Evolutionary conservation across 92 coral and sea anemone genomes (phyloP), one percentile per base, ranked within the genome.

Genomic region (Palythoa heliodiscus): DNA sequence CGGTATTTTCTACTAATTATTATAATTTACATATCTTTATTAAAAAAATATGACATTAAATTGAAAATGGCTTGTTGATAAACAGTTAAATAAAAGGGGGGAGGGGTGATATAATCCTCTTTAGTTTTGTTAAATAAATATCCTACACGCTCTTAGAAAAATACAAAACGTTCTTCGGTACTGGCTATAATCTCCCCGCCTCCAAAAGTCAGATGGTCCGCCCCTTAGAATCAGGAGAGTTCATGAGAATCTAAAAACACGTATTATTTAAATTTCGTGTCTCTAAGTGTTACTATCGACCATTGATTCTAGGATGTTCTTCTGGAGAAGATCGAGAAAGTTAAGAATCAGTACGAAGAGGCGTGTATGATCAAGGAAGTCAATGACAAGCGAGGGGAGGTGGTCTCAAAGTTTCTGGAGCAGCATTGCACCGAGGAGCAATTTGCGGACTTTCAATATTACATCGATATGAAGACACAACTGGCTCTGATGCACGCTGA

Each of bases 391-490:
- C 90, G 99, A 24, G 99, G 99, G 11, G 98, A 92, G 76, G 92
- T 92, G 1, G 99, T 96, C 69, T 94, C 99, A 11, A 95, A 90
- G 78, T 91, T 96, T 80, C 89, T 96, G 84, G 98, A 96, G 81
- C 92, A 90, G 77, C 92, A 95, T 82, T 85, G 96, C 20, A 87
- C 96, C 54, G 99, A 96, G 37, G 98, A 96, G 60, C 93, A 94
- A 75, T 95, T 89, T 77, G 99, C 99, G 4, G 99, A 96, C 89
- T 96, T 96, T 83, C 98, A 96, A 87, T 95, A 96, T 76, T 96
- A 95, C 87, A 95, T 96, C 69, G 99, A 96, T 82, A 96, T 96
- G 99, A 96, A 96, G 87, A 96, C 99, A 7, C 99, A 96, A 52
- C 95, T 96, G 8, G 99, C 99, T 4, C 57, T 96, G 69, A 96